Base-by-base conservation (phyloP, 1,140 invertebrate genomes). In the fruit fly (Drosophila melanogaster) region DNA sequence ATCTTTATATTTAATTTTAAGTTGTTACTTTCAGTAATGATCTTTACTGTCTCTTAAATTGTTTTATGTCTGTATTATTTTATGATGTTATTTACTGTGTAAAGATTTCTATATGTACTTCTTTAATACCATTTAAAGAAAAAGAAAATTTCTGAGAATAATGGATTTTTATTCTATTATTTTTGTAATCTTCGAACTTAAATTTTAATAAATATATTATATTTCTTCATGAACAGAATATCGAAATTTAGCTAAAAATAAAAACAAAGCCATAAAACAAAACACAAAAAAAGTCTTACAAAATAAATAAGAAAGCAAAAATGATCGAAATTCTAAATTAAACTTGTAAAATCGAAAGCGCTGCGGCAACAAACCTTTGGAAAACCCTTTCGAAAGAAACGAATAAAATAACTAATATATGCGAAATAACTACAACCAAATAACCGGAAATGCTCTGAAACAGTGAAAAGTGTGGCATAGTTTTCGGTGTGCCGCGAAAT, bases 361-460 rank as follows among this genome's bases (percentile, higher is more conserved):
- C 84, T 89, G 84, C 84, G 84, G 84, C 84, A 89, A 89, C 84
- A 49, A 77, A 77, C 43, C 22, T 77, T 53, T 62, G 11, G 50
- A 59, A 81, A 80, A 30, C 24, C 46, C 12, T 35, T 40, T 10
- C n/a, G 35, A 54, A 64, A 56, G 35, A 53, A 33, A 41, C 24
- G 15, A 51, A n/a, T 24, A 46, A 56, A 64, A 44, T 35, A 51
- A 71, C 17, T 17, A 56, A 74, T 10, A 47, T 43, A 61, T 69
- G 0, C 8, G 10, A 69, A 47, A 10, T 17, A 47, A 72, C 51
- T n/a, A 46, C 47, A 35, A 3, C 33, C 38, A 40, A 43, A 10
- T 43, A 49, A 66, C 62, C 69, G 41, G 40, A 67, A 83, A 46
- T 67, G 59, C 62, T 40, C 14, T 47, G 11, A 81, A 81, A 61